phyloP scores from a whole-genome alignment of 2,888 invertebrate species.

The Ophion slaviceki region DNA sequence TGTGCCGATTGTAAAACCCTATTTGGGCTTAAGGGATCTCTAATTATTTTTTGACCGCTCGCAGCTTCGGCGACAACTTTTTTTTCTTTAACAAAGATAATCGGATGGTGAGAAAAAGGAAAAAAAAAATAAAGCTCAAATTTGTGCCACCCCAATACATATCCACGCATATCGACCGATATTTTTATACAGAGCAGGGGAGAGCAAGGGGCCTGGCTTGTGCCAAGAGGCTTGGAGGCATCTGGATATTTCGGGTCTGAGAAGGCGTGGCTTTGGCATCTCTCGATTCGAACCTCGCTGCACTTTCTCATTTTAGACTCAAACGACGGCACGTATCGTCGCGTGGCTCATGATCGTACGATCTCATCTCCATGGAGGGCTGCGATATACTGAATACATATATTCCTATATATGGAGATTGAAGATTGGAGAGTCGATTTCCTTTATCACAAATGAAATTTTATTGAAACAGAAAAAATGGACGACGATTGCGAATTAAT shows the following conservation, averaged over 20 bases:
- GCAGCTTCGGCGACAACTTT: no score
- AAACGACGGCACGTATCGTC: conserved; percentile 22
- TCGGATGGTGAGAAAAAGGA: no score
- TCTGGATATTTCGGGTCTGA: conserved; percentile 71
- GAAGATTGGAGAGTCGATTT: no score
- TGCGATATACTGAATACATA: background rate
- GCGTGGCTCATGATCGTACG: conserved; percentile 22
- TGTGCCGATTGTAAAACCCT: no score
- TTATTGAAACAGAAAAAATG: no score
- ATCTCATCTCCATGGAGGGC: conserved; percentile 48
- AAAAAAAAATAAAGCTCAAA: no score
- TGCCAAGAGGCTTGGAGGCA: conserved; percentile 63
- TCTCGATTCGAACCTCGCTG: conserved; percentile 34
- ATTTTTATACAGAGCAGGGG: conserved; percentile 64
- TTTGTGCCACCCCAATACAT: background rate
- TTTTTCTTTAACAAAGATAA: no score
- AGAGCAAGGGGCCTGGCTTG: conserved; percentile 56
- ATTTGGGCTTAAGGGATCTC: no score
- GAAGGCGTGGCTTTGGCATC: conserved; percentile 70
- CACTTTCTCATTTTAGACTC: conserved; percentile 35
- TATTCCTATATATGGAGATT: no score
- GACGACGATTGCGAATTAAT: no score
- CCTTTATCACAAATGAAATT: no score
- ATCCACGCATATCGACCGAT: conserved; percentile 65
- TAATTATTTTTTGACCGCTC: no score